A percentile compares a stretch with the other conserved stretches of the same genome.
Conservation (phyloP, 2,888 invertebrate species). For the Apamea epomidion region DNA sequence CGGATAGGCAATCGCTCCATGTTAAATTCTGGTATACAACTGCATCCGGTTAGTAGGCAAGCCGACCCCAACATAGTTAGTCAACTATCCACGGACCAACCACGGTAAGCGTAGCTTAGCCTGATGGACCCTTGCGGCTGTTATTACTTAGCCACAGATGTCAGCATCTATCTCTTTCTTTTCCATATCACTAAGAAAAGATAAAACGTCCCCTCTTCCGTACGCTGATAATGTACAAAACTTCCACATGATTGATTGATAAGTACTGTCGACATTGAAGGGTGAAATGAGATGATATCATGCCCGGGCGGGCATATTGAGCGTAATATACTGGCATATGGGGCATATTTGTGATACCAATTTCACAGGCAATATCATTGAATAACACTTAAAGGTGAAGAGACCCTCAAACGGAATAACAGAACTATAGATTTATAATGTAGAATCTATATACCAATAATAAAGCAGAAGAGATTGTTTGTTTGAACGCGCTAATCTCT, state of each 20-base stretch:
- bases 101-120: neutral
- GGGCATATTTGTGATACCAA: constrained; percentile 69
- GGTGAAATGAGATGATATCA: constrained; percentile 67
- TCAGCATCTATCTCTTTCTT: neutral
- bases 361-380: constrained; percentile 82
- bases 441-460: constrained; percentile 16
- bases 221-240: constrained; percentile 49
- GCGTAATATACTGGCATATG: constrained; percentile 42
- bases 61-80: neutral
- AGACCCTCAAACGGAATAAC: constrained; percentile 57
- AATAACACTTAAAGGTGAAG: constrained; percentile 71
- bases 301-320: constrained; percentile 49
- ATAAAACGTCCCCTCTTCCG: constrained; percentile 31
- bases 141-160: neutral
- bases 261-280: constrained; percentile 62
- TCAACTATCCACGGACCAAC: neutral
- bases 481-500: neutral
- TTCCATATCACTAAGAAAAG: constrained; percentile 13
- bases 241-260: constrained; percentile 64
- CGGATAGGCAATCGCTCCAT: too few species aligned
- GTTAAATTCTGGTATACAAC: too few species aligned
- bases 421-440: constrained; percentile 51
- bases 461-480: neutral
- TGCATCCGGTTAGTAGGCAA: too few species aligned
- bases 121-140: neutral